Conservation (phyloP, 2,888 invertebrate genomes). For the Nezara viridula region DNA sequence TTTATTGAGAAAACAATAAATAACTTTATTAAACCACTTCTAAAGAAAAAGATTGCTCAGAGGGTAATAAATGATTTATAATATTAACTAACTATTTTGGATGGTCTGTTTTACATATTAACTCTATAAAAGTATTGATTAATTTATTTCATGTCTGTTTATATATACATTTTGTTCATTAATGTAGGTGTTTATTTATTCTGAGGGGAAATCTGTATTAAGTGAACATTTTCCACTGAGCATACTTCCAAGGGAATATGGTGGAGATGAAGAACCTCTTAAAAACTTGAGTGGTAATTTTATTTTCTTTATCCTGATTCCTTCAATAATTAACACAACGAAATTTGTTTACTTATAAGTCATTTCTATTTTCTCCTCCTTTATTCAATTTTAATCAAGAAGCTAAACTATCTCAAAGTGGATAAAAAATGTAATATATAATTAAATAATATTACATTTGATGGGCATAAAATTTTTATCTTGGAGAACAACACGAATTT, state of each 20-base stretch:
- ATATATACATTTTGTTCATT: neutral
- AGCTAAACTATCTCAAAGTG: no score
- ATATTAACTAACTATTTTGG: neutral
- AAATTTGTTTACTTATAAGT: neutral
- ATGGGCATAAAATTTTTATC: no score
- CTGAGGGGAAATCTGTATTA: constrained; percentile 77
- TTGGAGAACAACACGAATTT: no score
- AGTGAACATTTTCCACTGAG: constrained; percentile 84
- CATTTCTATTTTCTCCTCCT: no score
- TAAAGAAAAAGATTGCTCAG: constrained; percentile 87
- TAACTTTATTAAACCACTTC: constrained; percentile 82
- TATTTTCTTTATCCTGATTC: neutral
- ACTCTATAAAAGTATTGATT: neutral
- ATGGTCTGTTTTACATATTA: neutral
- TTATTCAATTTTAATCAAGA: no score
- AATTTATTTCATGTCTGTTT: neutral
- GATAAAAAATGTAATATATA: no score
- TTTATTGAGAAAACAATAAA: constrained; percentile 85
- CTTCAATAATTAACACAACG: neutral
- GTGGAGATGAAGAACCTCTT: constrained; percentile 74
- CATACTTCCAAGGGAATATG: constrained; percentile 85
- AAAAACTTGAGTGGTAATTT: constrained; percentile 61
- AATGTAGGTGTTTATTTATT: constrained; percentile 72
- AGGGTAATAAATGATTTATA: constrained; percentile 72
- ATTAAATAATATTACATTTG: no score